A percentile compares a stretch with the other conserved stretches of the same genome.
phyloP scores from a whole-genome alignment of 2,797 vertebrate species.

The Leuciscus waleckii region DNA sequence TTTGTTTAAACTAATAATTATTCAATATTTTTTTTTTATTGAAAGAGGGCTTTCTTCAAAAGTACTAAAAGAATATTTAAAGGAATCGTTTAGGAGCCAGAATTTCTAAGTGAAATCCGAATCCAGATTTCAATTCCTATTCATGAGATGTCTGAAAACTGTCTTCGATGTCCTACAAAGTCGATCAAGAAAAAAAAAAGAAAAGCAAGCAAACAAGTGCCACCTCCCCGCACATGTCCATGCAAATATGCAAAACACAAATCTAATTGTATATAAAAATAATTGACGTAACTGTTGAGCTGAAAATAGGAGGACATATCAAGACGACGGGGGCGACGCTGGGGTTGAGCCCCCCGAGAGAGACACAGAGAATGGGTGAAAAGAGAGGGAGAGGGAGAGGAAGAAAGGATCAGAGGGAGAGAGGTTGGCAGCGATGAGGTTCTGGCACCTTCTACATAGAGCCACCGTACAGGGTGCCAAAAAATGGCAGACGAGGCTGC shows the following conservation, averaged over 20 bases:
- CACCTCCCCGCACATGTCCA: slow-evolving; percentile 4
- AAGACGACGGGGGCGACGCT: slow-evolving; percentile 33
- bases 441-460: slow-evolving; percentile 78
- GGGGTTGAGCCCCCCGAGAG: slow-evolving; percentile 49
- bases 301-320: slow-evolving; percentile 37
- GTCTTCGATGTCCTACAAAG: background rate
- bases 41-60: background rate
- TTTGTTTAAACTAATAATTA: background rate
- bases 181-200: background rate
- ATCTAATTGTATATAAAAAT: slow-evolving; percentile 19
- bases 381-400: slow-evolving; percentile 55
- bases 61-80: background rate
- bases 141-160: background rate
- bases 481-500: slow-evolving; percentile 69
- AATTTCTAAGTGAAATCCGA: background rate
- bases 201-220: background rate
- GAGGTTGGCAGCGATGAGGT: slow-evolving; percentile 56
- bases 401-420: slow-evolving; percentile 60
- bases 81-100: background rate
- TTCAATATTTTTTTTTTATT: background rate
- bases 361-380: slow-evolving; percentile 71
- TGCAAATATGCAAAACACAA: background rate
- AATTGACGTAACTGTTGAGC: slow-evolving; percentile 29
- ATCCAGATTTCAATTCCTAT: background rate
- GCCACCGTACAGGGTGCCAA: slow-evolving; percentile 74